A percentile compares a stretch with the other conserved stretches of the same genome.
phyloP scores from a whole-genome alignment of 1,140 invertebrate species.

The Drosophila murphyi region DNA sequence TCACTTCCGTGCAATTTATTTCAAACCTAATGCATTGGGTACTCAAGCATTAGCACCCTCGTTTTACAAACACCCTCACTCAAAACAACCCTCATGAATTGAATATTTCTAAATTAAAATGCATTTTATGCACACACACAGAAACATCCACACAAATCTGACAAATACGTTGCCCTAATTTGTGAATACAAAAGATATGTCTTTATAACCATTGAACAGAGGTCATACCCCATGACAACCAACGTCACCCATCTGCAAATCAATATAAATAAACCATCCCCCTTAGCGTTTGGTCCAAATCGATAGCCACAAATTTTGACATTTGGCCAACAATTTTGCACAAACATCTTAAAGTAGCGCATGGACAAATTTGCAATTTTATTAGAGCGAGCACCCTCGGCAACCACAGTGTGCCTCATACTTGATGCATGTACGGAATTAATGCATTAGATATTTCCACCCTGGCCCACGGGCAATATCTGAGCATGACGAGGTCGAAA shows the following conservation, averaged over 20 bases:
- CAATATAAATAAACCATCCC: constrained; percentile 38
- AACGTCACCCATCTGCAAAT: constrained; percentile 34
- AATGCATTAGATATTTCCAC: constrained; percentile 72
- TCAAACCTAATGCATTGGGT: constrained; percentile 48
- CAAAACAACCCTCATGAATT: constrained; percentile 27
- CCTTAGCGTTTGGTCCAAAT: constrained; percentile 49
- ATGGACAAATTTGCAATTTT: constrained; percentile 75
- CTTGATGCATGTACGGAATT: constrained; percentile 50
- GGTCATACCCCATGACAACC: constrained; percentile 16
- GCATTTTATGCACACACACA: constrained; percentile 62
- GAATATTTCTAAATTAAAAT: constrained; percentile 59
- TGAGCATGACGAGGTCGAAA: constrained; percentile 68
- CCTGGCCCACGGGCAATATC: constrained; percentile 45
- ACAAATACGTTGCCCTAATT: constrained; percentile 44
- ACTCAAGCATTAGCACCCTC: constrained; percentile 63
- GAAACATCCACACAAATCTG: constrained; percentile 30
- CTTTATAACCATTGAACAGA: constrained; percentile 50
- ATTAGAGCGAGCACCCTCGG: constrained; percentile 39
- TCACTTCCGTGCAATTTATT: constrained; percentile 62
- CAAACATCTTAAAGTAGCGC: constrained; percentile 44
- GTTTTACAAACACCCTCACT: neutral
- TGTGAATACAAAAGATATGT: constrained; percentile 47
- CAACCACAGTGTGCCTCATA: neutral
- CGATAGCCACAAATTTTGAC: constrained; percentile 78
- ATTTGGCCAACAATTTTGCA: constrained; percentile 74